These are phyloP conservation scores for Aegotheles bennettii DNA, from an alignment of 2,113 vertebrate genomes.

Conservation along the genomic window DNA sequence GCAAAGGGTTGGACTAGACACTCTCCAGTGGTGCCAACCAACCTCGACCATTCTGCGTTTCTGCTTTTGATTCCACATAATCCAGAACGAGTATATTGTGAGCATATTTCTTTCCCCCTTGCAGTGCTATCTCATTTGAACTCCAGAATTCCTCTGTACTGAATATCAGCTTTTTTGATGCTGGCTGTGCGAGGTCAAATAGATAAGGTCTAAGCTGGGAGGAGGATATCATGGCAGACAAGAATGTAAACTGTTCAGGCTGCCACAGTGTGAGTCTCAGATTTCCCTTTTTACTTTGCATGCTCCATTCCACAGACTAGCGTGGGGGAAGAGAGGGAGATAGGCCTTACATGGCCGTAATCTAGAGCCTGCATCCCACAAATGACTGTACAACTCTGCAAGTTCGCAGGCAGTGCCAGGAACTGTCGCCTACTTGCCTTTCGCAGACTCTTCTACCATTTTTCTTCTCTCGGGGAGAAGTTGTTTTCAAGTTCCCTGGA, in stretches of 20 bases:
- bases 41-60: neutral
- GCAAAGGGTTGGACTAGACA: neutral
- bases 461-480: neutral
- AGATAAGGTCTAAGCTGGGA: slow-evolving; percentile 48
- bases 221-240: slow-evolving; percentile 22
- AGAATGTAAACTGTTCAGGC: slow-evolving; percentile 53
- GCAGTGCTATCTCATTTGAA: neutral
- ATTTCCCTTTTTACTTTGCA: slow-evolving; percentile 10
- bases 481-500: neutral
- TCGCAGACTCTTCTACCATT: neutral
- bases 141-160: slow-evolving; percentile 4
- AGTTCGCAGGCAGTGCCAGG: neutral
- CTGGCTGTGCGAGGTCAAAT: slow-evolving; percentile 28
- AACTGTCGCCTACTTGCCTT: neutral
- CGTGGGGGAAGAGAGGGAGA: neutral
- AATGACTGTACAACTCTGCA: neutral
- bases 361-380: slow-evolving; percentile 8
- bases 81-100: neutral
- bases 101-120: neutral
- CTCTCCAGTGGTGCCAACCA: neutral
- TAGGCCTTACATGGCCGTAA: slow-evolving; percentile 26
- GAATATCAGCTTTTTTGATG: slow-evolving; percentile 27
- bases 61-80: neutral
- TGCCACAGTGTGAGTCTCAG: neutral
- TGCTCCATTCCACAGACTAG: neutral